phyloP scores from a whole-genome alignment of 2,113 vertebrate species.

The Bufo bufo region DNA sequence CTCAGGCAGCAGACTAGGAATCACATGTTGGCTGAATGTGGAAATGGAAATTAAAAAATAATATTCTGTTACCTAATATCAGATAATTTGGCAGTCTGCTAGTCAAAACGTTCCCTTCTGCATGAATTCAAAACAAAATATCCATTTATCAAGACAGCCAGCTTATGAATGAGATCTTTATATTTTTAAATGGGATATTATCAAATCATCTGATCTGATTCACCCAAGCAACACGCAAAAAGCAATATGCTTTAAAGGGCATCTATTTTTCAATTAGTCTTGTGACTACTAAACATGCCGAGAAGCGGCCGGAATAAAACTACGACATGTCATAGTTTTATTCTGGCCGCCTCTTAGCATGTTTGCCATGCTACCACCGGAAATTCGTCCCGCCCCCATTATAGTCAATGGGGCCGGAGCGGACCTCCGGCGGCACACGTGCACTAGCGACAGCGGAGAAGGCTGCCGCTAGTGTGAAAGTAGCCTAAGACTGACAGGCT shows the following conservation, averaged over 20 bases:
- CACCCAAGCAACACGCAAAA: not conserved
- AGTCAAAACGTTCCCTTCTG: not conserved
- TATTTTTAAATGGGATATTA: not conserved
- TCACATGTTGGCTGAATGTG: constrained; percentile 2
- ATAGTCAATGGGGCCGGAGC: not conserved
- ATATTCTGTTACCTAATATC: not conserved
- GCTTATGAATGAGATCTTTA: not conserved
- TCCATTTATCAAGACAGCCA: not conserved
- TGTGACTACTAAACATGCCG: too few relatives aligned
- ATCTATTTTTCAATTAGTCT: not conserved
- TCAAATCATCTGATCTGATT: not conserved
- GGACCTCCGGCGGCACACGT: too few relatives aligned
- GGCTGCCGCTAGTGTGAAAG: too few relatives aligned
- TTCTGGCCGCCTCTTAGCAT: too few relatives aligned
- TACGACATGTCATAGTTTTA: too few relatives aligned
- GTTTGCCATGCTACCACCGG: too few relatives aligned
- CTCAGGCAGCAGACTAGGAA: not conserved
- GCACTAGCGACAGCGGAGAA: too few relatives aligned
- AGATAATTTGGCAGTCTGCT: not conserved
- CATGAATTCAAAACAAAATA: not conserved
- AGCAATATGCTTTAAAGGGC: not conserved
- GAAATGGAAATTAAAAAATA: not conserved
- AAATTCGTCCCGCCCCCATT: too few relatives aligned
- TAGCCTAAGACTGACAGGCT: too few relatives aligned
- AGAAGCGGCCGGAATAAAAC: too few relatives aligned